Conservation (phyloP, 1,140 invertebrate genomes). For the Watersipora subatra region DNA sequence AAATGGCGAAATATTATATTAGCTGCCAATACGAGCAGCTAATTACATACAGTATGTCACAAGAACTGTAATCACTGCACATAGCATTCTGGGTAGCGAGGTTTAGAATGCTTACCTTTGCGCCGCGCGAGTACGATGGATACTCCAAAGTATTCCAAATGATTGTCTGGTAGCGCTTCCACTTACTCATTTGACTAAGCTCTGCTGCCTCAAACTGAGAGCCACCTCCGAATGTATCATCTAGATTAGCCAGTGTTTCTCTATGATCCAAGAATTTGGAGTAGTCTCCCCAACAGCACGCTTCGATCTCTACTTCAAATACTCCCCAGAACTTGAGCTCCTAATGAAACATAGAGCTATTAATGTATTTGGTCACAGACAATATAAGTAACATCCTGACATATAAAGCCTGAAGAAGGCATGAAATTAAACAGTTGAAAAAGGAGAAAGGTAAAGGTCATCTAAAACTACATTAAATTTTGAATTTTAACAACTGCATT, state of each 20-base stretch:
- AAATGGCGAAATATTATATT: too few species aligned
- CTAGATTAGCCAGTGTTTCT: constrained; percentile 29
- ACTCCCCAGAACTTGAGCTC: constrained; percentile 37
- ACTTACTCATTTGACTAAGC: constrained; percentile 18
- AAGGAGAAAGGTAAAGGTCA: too few species aligned
- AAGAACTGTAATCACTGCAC: too few species aligned
- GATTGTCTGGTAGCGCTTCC: constrained; percentile 20
- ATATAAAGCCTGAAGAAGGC: too few species aligned
- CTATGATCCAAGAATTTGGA: constrained; percentile 31
- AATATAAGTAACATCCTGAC: not conserved
- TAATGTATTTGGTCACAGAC: not conserved
- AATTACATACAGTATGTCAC: too few species aligned
- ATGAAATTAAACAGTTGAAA: too few species aligned
- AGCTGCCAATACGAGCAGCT: too few species aligned
- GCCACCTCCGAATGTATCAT: constrained; percentile 30
- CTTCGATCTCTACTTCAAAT: constrained; percentile 31
- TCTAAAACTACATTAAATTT: too few species aligned
- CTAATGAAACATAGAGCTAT: constrained; percentile 12
- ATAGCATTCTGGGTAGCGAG: too few species aligned
- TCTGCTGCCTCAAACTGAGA: constrained; percentile 17
- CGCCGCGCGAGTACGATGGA: constrained; percentile 24
- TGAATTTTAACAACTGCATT: too few species aligned
- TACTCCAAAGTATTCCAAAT: constrained; percentile 34
- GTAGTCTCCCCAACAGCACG: constrained; percentile 38
- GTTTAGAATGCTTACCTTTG: too few species aligned